Base-by-base conservation (phyloP, 2,113 vertebrate species). In the Bombycilla garrulus region DNA sequence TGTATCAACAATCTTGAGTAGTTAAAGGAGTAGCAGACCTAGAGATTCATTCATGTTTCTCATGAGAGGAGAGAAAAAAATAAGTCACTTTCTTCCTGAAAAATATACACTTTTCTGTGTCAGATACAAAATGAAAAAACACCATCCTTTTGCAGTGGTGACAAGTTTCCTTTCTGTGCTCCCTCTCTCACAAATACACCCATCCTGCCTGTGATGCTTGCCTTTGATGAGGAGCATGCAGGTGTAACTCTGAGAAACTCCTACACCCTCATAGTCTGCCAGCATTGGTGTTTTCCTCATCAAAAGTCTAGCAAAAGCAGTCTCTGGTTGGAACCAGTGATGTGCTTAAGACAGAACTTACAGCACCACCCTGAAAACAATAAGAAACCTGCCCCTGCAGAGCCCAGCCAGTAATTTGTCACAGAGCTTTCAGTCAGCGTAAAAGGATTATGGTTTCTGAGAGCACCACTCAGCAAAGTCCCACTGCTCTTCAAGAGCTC, bases 1-100 rank as follows among this genome's bases (percentile, higher is more conserved):
- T 93, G 50, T 85, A 79, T 95, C 93, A 96, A 94, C 90, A 96
- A 71, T 85, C 56, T 20, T 45, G 42, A 76, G 15, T 54, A 88
- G 80, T 58, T 86, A 81, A 89, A 92, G 64, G 36, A 93, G 40
- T 81, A 89, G 33, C 72, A 92, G 53, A 77, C 58, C 56, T 91
- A 35, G n/a, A 88, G 48, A 64, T 65, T 77, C 69, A 66, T 84
- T 94, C 66, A 67, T 6, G 10, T 50, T 12, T 57, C 50, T 29
- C 38, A 3, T 65, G 80, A 92, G 72, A 92, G 19, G 18, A 13
- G 26, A 71, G 13, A 14, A 47, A 80, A 78, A 67, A 50, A 64
- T 1, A 79, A 66, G 40, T 48, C 4, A 1, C 15, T 81, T 86
- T 89, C 51, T 93, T 53, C 69, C 60, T 76, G 56, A 88, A 81